Conservation (phyloP, 2,797 vertebrate species). For the Leucoraja ocellata region DNA sequence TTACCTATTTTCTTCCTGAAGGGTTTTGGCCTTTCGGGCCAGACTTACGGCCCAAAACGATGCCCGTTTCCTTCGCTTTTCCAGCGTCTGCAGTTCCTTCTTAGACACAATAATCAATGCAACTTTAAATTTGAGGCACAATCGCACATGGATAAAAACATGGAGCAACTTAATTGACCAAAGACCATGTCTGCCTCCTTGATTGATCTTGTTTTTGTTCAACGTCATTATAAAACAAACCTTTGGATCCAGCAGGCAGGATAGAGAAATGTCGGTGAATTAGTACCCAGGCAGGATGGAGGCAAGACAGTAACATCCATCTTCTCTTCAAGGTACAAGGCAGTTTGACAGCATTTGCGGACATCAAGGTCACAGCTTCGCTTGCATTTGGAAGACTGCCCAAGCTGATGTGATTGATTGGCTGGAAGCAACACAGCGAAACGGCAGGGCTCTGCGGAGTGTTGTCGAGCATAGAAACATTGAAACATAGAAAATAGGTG, state of each 20-base stretch:
- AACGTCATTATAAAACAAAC: not conserved
- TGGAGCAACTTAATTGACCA: not conserved
- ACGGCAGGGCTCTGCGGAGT: too few relatives aligned
- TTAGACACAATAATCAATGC: not conserved
- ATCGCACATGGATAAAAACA: not conserved
- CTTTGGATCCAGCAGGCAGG: not conserved
- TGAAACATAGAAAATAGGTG: too few relatives aligned
- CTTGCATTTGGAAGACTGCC: not conserved
- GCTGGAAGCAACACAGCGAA: not conserved
- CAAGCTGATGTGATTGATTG: not conserved
- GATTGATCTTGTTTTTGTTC: not conserved
- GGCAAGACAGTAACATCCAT: not conserved
- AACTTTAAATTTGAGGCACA: not conserved
- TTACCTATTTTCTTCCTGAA: too few relatives aligned
- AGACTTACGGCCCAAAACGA: too few relatives aligned
- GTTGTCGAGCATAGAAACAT: too few relatives aligned
- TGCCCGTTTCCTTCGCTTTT: too few relatives aligned
- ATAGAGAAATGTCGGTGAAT: not conserved
- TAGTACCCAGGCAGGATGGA: not conserved
- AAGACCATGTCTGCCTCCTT: not conserved
- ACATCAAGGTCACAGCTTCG: not conserved
- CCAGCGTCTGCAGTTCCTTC: too few relatives aligned
- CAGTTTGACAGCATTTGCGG: constrained; percentile 16
- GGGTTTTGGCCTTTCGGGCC: too few relatives aligned
- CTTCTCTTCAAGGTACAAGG: not conserved